These are phyloP conservation scores for Luscinia megarhynchos DNA, from an alignment of 2,797 vertebrate genomes.

Conservation along the genomic window DNA sequence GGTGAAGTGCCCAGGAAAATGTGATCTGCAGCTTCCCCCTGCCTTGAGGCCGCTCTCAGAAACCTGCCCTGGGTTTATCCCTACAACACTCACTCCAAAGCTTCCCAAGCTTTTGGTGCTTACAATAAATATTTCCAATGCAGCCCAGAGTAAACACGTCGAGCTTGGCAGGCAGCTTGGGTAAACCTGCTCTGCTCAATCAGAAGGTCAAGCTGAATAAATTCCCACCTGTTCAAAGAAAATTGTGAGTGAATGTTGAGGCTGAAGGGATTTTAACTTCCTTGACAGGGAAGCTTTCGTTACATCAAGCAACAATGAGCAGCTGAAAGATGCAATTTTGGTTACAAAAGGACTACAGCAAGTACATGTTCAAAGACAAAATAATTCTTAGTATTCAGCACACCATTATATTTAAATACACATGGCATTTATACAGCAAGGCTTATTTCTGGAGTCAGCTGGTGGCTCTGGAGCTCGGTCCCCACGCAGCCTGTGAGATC, in stretches of 20 bases:
- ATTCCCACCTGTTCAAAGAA: conserved; percentile 36
- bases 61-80: background rate
- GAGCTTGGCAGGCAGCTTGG: background rate
- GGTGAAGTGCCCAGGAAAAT: background rate
- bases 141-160: background rate
- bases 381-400: background rate
- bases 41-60: background rate
- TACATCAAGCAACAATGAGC: conserved; percentile 26
- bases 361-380: background rate
- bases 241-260: conserved; percentile 24
- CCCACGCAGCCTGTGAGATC: background rate
- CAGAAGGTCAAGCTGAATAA: conserved; percentile 37
- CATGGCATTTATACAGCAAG: background rate
- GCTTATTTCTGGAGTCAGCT: background rate
- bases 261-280: conserved; percentile 40
- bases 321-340: conserved; percentile 38
- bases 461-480: background rate
- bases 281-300: conserved; percentile 20
- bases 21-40: background rate
- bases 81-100: background rate
- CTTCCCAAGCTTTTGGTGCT: background rate
- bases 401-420: conserved; percentile 1
- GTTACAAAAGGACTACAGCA: background rate
- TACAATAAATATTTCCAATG: background rate
- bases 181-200: conserved; percentile 29